Percentiles rank a stretch among this genome's conserved stretches.
Conservation (phyloP, 2,113 vertebrate genomes). For the Meleagris gallopavo region DNA sequence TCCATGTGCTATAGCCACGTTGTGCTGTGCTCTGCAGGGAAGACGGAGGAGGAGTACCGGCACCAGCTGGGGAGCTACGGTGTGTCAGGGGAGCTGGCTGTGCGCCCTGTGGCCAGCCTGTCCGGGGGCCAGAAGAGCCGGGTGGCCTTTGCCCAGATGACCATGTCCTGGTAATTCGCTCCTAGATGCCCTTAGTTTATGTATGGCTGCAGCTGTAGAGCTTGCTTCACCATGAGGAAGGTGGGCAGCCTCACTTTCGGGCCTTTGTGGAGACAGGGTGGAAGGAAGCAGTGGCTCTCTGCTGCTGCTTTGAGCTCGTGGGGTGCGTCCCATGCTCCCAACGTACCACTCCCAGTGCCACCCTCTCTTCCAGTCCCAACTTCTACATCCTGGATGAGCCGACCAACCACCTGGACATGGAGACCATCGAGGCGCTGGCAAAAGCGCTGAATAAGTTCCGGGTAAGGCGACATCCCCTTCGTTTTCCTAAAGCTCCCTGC, state of each 20-base stretch:
- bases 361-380: slow-evolving; percentile 87
- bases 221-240: not conserved
- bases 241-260: not conserved
- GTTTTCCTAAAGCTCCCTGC: rapidly evolving
- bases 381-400: slow-evolving; percentile 98
- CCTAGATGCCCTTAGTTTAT: not conserved
- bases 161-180: slow-evolving; percentile 90
- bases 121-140: slow-evolving; percentile 98
- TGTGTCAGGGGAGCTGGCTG: slow-evolving; percentile 90
- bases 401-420: slow-evolving; percentile 99
- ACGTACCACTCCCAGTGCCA: not conserved
- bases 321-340: too few relatives aligned
- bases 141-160: slow-evolving; percentile 99
- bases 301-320: not conserved
- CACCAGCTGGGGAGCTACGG: slow-evolving; percentile 97
- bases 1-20: not conserved
- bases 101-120: slow-evolving; percentile 92
- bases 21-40: slow-evolving; percentile 78
- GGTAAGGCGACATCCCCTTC: slow-evolving; percentile 69
- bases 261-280: not conserved
- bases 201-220: not conserved
- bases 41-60: slow-evolving; percentile 93
- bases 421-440: slow-evolving; percentile 95
- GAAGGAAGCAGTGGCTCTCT: not conserved
- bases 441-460: slow-evolving; percentile 91